These are phyloP conservation scores for Yponomeuta sedellus DNA, from an alignment of 2,888 invertebrate genomes.

Conservation along the genomic window DNA sequence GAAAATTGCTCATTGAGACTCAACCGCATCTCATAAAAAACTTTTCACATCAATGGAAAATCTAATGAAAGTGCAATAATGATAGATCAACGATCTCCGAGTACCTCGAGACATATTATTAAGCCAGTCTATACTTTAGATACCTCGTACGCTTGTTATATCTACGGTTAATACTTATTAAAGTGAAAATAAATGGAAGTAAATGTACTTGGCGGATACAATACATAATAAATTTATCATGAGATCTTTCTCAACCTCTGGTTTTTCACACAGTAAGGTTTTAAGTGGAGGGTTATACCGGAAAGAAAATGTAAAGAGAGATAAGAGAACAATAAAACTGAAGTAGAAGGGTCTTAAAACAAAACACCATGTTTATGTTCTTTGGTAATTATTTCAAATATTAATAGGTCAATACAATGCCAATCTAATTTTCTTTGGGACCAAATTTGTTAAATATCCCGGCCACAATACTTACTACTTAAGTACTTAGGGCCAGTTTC, in stretches of 20 bases:
- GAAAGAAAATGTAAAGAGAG: too few relatives aligned
- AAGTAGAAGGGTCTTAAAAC: not conserved
- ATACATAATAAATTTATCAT: too few relatives aligned
- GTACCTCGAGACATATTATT: not conserved
- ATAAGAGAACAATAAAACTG: not conserved
- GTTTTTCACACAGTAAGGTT: too few relatives aligned
- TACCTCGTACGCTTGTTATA: not conserved
- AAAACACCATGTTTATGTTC: constrained; percentile 20
- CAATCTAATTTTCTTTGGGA: not conserved
- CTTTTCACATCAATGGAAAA: constrained; percentile 23
- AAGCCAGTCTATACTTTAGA: not conserved
- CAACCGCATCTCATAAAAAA: constrained; percentile 28
- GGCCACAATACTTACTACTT: not conserved
- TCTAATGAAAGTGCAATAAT: constrained; percentile 16
- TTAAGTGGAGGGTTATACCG: too few relatives aligned
- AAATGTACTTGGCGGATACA: too few relatives aligned
- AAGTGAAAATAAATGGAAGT: too few relatives aligned
- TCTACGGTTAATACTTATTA: not conserved
- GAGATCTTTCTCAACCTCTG: too few relatives aligned
- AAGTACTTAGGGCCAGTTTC: too few relatives aligned
- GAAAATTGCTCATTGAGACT: constrained; percentile 24
- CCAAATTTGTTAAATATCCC: not conserved
- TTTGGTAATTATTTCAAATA: constrained; percentile 20
- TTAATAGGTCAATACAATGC: not conserved
- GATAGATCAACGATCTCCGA: constrained; percentile 11